Evolutionary conservation across 2,888 invertebrate species (phyloP).

Genomic region (Hydroisotoma schaefferi): DNA sequence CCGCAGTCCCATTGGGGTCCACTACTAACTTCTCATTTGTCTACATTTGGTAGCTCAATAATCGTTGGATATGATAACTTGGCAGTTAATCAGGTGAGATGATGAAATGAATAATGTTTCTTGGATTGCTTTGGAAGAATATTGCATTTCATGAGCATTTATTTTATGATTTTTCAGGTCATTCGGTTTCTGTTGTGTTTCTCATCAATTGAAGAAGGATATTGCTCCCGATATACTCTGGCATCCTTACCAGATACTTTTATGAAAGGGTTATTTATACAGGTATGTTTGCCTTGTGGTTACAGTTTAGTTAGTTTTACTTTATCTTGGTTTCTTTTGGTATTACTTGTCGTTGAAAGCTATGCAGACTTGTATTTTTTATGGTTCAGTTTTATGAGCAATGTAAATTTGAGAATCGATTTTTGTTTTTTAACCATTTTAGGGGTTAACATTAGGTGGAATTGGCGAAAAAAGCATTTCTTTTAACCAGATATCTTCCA

Average conservation of each 20-base stretch:
- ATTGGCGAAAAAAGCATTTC: constrained; percentile 46
- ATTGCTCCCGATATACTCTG: constrained; percentile 45
- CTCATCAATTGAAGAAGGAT: constrained; percentile 42
- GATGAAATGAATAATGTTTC: neutral
- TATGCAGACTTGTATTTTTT: too few relatives aligned
- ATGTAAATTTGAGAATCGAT: neutral
- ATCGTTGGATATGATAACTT: constrained; percentile 42
- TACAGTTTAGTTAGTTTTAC: neutral
- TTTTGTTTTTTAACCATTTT: constrained; percentile 1
- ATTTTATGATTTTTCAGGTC: constrained; percentile 32
- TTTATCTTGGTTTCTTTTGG: too few relatives aligned
- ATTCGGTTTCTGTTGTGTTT: constrained; percentile 47
- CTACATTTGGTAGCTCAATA: constrained; percentile 43
- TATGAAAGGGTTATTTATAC: constrained; percentile 48
- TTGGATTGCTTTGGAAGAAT: neutral
- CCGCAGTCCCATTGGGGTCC: constrained; percentile 31
- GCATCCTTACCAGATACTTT: constrained; percentile 47
- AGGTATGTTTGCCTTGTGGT: constrained; percentile 26
- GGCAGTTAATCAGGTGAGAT: constrained; percentile 44
- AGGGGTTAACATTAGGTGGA: constrained; percentile 45
- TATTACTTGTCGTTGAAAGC: too few relatives aligned
- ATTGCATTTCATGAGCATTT: constrained; percentile 1
- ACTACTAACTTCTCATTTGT: constrained; percentile 41
- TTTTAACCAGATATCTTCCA: constrained; percentile 41
- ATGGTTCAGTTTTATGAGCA: too few relatives aligned